Base-by-base conservation (phyloP, 2,113 vertebrate genomes). In the Phocoena phocoena region DNA sequence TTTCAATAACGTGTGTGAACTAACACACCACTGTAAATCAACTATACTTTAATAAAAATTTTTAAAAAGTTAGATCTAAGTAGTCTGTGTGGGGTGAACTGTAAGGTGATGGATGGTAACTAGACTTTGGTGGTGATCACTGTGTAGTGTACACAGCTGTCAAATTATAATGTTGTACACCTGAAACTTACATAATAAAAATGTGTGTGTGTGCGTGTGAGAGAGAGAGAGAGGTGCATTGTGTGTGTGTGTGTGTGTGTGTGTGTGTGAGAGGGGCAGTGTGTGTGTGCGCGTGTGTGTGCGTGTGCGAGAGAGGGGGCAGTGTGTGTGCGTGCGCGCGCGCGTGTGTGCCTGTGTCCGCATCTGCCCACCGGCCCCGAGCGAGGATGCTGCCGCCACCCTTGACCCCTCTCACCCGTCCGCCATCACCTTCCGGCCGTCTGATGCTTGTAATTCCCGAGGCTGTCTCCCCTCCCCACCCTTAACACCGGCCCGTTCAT, bases 371-470 rank as follows among this genome's bases (percentile, higher is more conserved):
- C 3, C 47, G 12, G 9, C 5, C 25, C 31, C 1, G 21, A 77
- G 11, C 41, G 8, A 9, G 2, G 31, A 4, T 1, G 13, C 28
- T 28, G 8, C 12, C 2, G 3, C 5, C 26, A 1, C 28, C 68
- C 74, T 62, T 1, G 6, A 28, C 15, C 41, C 18, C 28, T 47
- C 23, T 2, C 0, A 1, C 15, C 14, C 5, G 2, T 26, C 31
- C 17, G 2, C 10, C 38, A 1, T n/a, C 8, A 31, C 0, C 6
- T 28, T 28, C 70, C 2, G n/a, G 63, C 4, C 3, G 2, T 47
- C 1, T 1, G 8, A 6, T 8, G 36, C 63, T 21, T 6, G 0
- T 3, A 0, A 0, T 53, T 31, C 77, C 20, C 1, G 8, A 41
- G 47, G 26, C 36, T 3, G 23, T 8, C 82, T 81, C 33, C 31